Conservation (phyloP, 1,140 invertebrate genomes). For the Drosophila willistoni region DNA sequence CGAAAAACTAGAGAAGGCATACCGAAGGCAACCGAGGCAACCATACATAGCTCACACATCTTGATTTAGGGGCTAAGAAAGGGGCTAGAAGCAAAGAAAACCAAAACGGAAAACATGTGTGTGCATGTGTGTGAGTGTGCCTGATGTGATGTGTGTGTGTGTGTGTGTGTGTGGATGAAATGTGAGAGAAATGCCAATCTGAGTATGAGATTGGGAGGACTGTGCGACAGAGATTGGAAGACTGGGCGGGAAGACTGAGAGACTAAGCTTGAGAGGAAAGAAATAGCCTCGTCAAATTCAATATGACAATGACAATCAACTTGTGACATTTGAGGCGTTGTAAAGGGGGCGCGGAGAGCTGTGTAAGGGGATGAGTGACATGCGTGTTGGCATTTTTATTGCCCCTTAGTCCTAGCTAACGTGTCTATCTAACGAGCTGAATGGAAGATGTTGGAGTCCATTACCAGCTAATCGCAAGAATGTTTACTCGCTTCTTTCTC, state of each 20-base stretch:
- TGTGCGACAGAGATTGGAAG: conserved; percentile 36
- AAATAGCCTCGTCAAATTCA: conserved; percentile 73
- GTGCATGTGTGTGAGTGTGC: not conserved
- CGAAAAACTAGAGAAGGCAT: conserved; percentile 6
- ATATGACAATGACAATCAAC: conserved; percentile 80
- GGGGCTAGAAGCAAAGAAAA: conserved; percentile 14
- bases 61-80: not conserved
- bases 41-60: conserved; percentile 26
- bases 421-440: conserved; percentile 14
- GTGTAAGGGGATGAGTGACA: conserved; percentile 16
- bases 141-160: not conserved
- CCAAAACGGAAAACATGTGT: not conserved
- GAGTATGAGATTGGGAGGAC: conserved; percentile 22
- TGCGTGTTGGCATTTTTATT: conserved; percentile 72
- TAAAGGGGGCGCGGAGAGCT: not conserved
- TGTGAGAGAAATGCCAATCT: conserved; percentile 55
- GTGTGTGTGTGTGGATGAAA: conserved; percentile 11
- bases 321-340: conserved; percentile 67
- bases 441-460: conserved; percentile 18
- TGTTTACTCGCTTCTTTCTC: conserved; percentile 17
- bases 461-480: conserved; percentile 33
- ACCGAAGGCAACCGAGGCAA: conserved; percentile 41
- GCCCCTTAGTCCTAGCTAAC: conserved; percentile 40
- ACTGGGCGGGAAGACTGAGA: conserved; percentile 7
- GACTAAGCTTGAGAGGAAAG: conserved; percentile 1